phyloP scores from a whole-genome alignment of 2,797 vertebrate species.

The Helostoma temminkii region DNA sequence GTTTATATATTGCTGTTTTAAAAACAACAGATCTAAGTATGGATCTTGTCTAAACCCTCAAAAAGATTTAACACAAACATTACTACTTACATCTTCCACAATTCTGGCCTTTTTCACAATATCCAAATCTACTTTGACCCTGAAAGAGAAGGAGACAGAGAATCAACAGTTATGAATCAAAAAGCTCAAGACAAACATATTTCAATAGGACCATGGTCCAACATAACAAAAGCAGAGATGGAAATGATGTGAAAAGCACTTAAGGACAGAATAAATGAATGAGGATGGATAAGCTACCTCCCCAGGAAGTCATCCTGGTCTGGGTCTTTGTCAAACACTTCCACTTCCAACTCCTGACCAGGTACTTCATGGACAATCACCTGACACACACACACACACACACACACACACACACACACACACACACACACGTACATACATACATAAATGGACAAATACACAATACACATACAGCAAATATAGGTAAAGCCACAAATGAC shows the following conservation, averaged over 20 bases:
- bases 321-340: constrained; percentile 96
- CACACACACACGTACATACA: constrained; percentile 63
- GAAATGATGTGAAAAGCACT: constrained; percentile 56
- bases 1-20: no score
- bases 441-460: constrained; percentile 70
- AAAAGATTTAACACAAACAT: neutral
- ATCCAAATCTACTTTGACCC: constrained; percentile 92
- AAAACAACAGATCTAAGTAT: neutral
- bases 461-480: constrained; percentile 66
- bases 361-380: constrained; percentile 96
- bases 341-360: constrained; percentile 95
- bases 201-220: constrained; percentile 19
- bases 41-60: neutral
- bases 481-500: constrained; percentile 60
- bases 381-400: constrained; percentile 80
- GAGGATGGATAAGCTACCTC: constrained; percentile 86
- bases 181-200: neutral
- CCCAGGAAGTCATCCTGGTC: constrained; percentile 97
- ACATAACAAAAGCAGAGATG: constrained; percentile 45
- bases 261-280: constrained; percentile 60
- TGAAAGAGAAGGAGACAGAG: constrained; percentile 64
- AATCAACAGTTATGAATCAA: constrained; percentile 21
- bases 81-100: constrained; percentile 88
- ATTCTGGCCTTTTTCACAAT: constrained; percentile 89
- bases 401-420: constrained; percentile 73